A percentile compares a stretch with the other conserved stretches of the same genome.
These are phyloP conservation scores for Melopsittacus undulatus DNA, from an alignment of 2,797 vertebrate species.

Conservation along the genomic window DNA sequence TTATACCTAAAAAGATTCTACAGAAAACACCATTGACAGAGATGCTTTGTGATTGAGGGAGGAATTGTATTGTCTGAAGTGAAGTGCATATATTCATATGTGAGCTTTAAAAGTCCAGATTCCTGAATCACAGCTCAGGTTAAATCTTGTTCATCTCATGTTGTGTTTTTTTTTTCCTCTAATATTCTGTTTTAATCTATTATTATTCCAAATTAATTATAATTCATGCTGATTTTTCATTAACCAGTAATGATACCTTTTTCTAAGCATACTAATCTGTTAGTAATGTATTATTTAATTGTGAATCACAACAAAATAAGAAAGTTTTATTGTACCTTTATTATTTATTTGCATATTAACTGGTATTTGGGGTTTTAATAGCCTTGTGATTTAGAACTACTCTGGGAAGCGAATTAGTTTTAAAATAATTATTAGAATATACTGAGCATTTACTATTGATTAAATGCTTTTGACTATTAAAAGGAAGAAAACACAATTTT, in stretches of 20 bases:
- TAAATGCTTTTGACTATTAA: not conserved
- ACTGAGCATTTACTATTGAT: not conserved
- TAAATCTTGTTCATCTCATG: not conserved
- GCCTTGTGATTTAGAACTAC: not conserved
- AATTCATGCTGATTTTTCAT: slow-evolving; percentile 1
- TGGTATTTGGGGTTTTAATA: not conserved
- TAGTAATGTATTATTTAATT: not conserved
- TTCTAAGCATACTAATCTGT: not conserved
- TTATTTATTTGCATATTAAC: slow-evolving; percentile 4
- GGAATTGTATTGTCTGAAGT: not conserved
- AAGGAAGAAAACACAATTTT: not conserved
- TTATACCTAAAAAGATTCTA: not conserved
- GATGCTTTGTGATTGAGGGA: not conserved
- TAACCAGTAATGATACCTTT: not conserved
- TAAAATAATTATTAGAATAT: not conserved
- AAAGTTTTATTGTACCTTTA: not conserved
- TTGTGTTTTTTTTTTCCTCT: not conserved
- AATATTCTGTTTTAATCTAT: not conserved
- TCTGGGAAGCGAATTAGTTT: not conserved
- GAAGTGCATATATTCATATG: not conserved
- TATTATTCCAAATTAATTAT: not conserved
- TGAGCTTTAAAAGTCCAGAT: not conserved
- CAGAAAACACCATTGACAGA: not conserved
- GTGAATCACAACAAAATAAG: slow-evolving; percentile 1
- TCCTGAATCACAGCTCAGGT: not conserved